Conservation (phyloP, 2,113 vertebrate genomes). For the Probosciger aterrimus region DNA sequence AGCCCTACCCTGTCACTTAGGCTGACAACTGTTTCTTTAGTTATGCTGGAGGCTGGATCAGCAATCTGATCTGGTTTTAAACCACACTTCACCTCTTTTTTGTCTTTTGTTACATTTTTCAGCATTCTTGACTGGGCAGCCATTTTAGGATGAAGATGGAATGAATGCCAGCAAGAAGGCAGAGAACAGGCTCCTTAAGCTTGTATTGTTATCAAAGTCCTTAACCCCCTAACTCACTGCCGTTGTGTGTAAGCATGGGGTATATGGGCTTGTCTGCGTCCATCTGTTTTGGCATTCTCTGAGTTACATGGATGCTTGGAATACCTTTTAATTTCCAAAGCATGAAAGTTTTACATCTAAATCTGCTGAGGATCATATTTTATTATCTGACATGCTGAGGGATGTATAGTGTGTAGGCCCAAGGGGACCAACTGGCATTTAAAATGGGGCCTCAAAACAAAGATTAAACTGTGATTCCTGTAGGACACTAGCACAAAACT, state of each 20-base stretch:
- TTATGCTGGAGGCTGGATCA: neutral
- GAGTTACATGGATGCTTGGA: neutral
- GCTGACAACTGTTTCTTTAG: constrained; percentile 47
- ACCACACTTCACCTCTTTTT: neutral
- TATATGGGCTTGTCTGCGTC: neutral
- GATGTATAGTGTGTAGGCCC: neutral
- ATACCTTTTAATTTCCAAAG: constrained; percentile 31
- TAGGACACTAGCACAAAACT: neutral
- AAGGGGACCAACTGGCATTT: neutral
- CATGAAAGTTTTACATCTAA: neutral
- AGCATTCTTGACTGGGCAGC: neutral
- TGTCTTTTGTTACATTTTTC: neutral
- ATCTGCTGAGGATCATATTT: neutral
- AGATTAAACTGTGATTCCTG: neutral
- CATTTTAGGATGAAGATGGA: neutral
- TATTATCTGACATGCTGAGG: neutral
- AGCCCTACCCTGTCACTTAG: constrained; percentile 1
- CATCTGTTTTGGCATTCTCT: constrained; percentile 29
- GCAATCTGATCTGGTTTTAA: neutral
- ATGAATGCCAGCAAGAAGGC: neutral
- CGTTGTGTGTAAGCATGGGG: neutral
- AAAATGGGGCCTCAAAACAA: neutral
- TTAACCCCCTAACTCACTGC: neutral
- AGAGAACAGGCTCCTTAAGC: neutral
- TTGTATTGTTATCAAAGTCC: neutral